Base-by-base conservation (phyloP, 2,888 invertebrate genomes). In the Sisyra nigra region DNA sequence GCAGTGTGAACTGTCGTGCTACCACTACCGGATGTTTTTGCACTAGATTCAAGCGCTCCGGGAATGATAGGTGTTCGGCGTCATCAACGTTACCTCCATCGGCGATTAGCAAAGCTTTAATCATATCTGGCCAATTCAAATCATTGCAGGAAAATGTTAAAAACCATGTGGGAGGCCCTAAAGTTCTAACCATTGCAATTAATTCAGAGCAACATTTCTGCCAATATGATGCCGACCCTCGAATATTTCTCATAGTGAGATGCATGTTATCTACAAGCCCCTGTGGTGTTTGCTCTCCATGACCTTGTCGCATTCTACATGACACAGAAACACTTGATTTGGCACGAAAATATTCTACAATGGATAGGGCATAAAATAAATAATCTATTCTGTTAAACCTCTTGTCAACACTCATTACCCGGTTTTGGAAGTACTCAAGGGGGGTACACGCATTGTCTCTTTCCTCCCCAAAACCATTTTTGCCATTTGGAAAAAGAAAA, bases 111-210 rank as follows among this genome's bases (percentile, higher is more conserved):
- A 57, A 49, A 0, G 58, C 56, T 53, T 56, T 54, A 0, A 50
- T 48, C 51, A 56, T 57, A 17, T 58, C 58, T 2, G 49, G 13
- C 56, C 56, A 58, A 39, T 17, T 34, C 46, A 49, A 32, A 39
- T 51, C 48, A 41, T 51, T 50, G 36, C 47, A 39, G 3, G 39
- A 18, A 39, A 56, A 54, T 18, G 52, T 55, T n/a, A 55, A 1
- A 45, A 56, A 57, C 53, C 52, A 57, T 2, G 54, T 49, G 1
- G 57, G 57, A 45, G 57, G 51, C 3, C 56, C 57, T n/a, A 58
- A 38, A 50, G 32, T 53, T 39, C 53, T 44, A n/a, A n/a, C n/a
- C n/a, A n/a, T n/a, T n/a, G n/a, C n/a, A n/a, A n/a, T n/a, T n/a
- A n/a, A n/a, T n/a, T 58, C 54, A 13, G 52, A 47, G 11, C 50